Evolutionary conservation across 2,888 invertebrate species (phyloP), one percentile per base, ranked within the genome.

Genomic region (Cheilosia impressa): DNA sequence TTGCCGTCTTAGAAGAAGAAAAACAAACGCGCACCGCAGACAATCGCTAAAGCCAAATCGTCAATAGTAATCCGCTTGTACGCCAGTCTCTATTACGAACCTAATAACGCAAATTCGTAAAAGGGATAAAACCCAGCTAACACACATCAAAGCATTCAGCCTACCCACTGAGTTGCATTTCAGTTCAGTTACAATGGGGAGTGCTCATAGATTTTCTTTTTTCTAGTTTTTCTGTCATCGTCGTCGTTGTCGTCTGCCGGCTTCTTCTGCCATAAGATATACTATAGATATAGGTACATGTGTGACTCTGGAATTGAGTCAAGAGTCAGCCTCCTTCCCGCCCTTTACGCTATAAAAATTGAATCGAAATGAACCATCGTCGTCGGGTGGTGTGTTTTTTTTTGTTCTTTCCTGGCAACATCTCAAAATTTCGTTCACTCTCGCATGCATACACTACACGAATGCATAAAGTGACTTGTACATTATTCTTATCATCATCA

Each of bases 221-320:
- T 68, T 50, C n/a, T 15, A 45, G 53, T n/a, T 17, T 62, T 55
- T 60, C 38, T 58, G 57, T 31, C 52, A 10, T 52, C 27, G 31
- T 27, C 58, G 43, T 52, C 55, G 57, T 53, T 27, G 27, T 57
- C 57, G 63, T 52, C 63, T 77, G 69, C 22, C 55, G 50, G 43
- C 68, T 45, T 41, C 50, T 62, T 53, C 24, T 43, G 47, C 19
- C 38, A 15, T 45, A 43, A 47, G 34, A 55, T 60, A 6, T 45
- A 17, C 31, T n/a, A n/a, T n/a, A n/a, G n/a, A n/a, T n/a, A 1
- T 50, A 27, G 17, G n/a, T 47, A 45, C 15, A 31, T 60, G 50
- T 72, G 55, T 63, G 68, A 57, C 57, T 78, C 58, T 84, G 75
- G 73, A 79, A 68, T 79, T 73, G 57, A 84, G 73, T 84, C 73